These are phyloP conservation scores for Rhyzopertha dominica DNA, from an alignment of 1,140 invertebrate genomes.

Conservation along the genomic window DNA sequence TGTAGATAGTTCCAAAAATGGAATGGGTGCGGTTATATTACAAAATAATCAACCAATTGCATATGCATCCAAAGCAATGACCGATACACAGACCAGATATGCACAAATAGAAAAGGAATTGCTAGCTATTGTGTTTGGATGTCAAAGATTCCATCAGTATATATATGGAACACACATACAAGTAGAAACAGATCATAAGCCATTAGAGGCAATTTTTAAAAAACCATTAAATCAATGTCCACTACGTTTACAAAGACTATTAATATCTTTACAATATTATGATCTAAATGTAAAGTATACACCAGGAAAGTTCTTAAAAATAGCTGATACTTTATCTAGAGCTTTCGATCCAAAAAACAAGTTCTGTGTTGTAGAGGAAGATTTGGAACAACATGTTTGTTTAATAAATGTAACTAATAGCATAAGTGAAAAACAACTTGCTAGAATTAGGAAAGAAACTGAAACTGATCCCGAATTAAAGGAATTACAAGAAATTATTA, in stretches of 20 bases:
- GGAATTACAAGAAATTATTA: conserved; percentile 28
- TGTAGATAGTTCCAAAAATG: conserved; percentile 38
- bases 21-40: conserved; percentile 36
- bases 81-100: conserved; percentile 33
- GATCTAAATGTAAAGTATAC: conserved; percentile 27
- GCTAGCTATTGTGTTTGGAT: conserved; percentile 30
- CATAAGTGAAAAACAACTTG: conserved; percentile 24
- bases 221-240: conserved; percentile 26
- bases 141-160: conserved; percentile 37
- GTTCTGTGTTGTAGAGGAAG: no score
- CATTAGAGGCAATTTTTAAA: conserved; percentile 28
- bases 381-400: conserved; percentile 13
- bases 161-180: conserved; percentile 31
- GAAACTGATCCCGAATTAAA: conserved; percentile 29
- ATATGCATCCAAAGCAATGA: conserved; percentile 41
- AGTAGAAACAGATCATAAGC: conserved; percentile 35
- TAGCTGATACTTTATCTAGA: conserved; percentile 42
- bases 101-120: conserved; percentile 47
- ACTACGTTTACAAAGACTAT: conserved; percentile 27
- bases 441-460: conserved; percentile 31
- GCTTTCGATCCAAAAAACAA: conserved; percentile 20
- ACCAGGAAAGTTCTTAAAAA: conserved; percentile 31
- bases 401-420: conserved; percentile 9
- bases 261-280: conserved; percentile 28
- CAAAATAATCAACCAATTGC: conserved; percentile 38